Evolutionary conservation across 2,113 vertebrate species (phyloP).

Genomic region (Rousettus leschenaultii): DNA sequence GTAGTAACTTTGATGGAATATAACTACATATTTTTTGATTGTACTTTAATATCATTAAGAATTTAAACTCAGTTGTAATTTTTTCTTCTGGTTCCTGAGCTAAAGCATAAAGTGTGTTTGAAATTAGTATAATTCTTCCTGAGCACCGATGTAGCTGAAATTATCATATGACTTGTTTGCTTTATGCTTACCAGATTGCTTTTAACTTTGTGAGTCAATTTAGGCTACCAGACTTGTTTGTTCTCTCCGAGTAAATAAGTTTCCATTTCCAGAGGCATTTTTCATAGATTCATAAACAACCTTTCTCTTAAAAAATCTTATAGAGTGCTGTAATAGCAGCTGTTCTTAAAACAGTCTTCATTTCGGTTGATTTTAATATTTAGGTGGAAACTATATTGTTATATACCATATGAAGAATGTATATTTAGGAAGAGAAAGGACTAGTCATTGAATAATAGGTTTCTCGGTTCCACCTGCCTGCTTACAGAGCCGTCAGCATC

Average conservation of each 20-base stretch:
- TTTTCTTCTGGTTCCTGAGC: not conserved
- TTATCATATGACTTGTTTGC: conserved; percentile 31
- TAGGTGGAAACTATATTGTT: not conserved
- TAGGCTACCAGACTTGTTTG: conserved; percentile 71
- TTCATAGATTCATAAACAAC: conserved; percentile 8
- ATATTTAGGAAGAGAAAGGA: not conserved
- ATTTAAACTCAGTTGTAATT: not conserved
- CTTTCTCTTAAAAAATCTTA: not conserved
- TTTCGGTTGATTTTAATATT: not conserved
- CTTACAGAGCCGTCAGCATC: not conserved
- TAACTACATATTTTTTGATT: not conserved
- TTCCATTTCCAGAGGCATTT: conserved; percentile 23
- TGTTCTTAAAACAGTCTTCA: not conserved
- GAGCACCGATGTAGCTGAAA: conserved; percentile 54
- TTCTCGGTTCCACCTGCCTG: conserved; percentile 69
- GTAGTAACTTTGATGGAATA: not conserved
- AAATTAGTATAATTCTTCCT: conserved; percentile 53
- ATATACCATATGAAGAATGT: not conserved
- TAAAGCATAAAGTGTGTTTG: conserved; percentile 29
- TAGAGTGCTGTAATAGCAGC: not conserved
- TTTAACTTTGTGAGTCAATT: conserved; percentile 78
- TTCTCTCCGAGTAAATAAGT: conserved; percentile 67
- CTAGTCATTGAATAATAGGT: not conserved
- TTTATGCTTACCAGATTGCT: conserved; percentile 71
- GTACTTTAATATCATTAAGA: not conserved